These are phyloP conservation scores for Lacanobia wlatinum DNA, from an alignment of 2,888 invertebrate species.

Conservation along the genomic window DNA sequence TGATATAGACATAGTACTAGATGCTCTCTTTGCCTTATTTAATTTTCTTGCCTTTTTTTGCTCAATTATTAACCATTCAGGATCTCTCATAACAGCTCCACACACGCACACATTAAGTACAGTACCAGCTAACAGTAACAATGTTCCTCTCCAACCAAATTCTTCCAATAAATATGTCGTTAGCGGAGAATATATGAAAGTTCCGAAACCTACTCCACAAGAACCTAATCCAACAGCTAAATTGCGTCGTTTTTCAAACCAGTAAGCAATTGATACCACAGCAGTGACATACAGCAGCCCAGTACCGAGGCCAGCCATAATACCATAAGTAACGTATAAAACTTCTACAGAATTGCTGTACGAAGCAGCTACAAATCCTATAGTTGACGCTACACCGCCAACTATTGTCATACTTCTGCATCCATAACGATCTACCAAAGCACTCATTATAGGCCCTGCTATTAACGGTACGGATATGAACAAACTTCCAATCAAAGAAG, in stretches of 20 bases:
- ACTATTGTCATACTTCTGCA: constrained; percentile 94
- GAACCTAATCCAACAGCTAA: constrained; percentile 97
- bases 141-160: constrained; percentile 95
- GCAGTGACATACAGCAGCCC: constrained; percentile 97
- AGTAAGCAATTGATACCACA: constrained; percentile 97
- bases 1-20: constrained; percentile 90
- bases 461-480: constrained; percentile 97
- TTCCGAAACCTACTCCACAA: constrained; percentile 97
- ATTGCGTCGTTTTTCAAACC: constrained; percentile 97
- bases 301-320: constrained; percentile 96
- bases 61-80: constrained; percentile 94
- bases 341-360: constrained; percentile 93
- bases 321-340: constrained; percentile 95
- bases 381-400: constrained; percentile 93
- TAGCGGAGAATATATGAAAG: constrained; percentile 96
- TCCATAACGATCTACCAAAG: constrained; percentile 96
- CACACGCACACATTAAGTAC: constrained; percentile 97
- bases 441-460: constrained; percentile 96
- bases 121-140: constrained; percentile 94
- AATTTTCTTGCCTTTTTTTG: constrained; percentile 91
- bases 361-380: constrained; percentile 95
- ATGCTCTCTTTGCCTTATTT: constrained; percentile 88
- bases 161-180: constrained; percentile 94
- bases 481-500: constrained; percentile 96
- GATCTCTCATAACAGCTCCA: constrained; percentile 96